phyloP scores from a whole-genome alignment of 2,888 invertebrate species.

The Monoplex corrugatus region DNA sequence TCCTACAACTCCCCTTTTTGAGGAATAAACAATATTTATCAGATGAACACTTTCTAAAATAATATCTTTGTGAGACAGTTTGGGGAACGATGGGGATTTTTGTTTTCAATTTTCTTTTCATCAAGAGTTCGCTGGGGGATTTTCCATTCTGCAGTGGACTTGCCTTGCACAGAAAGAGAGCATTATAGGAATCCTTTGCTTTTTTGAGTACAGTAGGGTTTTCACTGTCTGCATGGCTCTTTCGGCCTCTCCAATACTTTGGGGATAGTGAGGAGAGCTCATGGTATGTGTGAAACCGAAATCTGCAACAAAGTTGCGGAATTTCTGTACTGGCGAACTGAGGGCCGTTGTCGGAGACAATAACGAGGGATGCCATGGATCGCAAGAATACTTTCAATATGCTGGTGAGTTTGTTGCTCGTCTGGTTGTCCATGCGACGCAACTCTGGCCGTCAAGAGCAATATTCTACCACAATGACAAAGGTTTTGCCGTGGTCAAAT shows the following conservation, averaged over 20 bases:
- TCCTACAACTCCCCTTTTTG: too few species aligned
- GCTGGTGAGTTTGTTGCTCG: slow-evolving; percentile 11
- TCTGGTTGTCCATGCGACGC: neutral
- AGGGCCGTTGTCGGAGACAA: slow-evolving; percentile 37
- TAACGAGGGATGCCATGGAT: slow-evolving; percentile 27
- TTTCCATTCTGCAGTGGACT: slow-evolving; percentile 33
- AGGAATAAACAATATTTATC: too few species aligned
- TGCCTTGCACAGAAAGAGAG: slow-evolving; percentile 30
- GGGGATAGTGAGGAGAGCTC: slow-evolving; percentile 13
- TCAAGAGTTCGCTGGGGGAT: slow-evolving; percentile 29
- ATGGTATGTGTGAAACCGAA: slow-evolving; percentile 43
- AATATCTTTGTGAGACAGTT: too few species aligned
- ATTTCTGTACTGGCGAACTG: slow-evolving; percentile 39
- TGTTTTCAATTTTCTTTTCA: too few species aligned
- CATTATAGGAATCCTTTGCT: slow-evolving; percentile 36
- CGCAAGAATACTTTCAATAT: neutral
- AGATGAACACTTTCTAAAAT: too few species aligned
- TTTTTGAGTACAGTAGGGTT: slow-evolving; percentile 33
- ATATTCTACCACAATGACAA: neutral
- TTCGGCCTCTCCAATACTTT: slow-evolving; percentile 43
- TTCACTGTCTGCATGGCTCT: slow-evolving; percentile 34
- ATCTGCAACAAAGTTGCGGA: slow-evolving; percentile 27
- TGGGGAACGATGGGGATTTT: neutral
- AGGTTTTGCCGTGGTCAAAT: slow-evolving; percentile 20
- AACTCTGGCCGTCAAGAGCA: neutral